Base-by-base conservation (phyloP, 2,888 invertebrate species). In the Seira ritae region DNA sequence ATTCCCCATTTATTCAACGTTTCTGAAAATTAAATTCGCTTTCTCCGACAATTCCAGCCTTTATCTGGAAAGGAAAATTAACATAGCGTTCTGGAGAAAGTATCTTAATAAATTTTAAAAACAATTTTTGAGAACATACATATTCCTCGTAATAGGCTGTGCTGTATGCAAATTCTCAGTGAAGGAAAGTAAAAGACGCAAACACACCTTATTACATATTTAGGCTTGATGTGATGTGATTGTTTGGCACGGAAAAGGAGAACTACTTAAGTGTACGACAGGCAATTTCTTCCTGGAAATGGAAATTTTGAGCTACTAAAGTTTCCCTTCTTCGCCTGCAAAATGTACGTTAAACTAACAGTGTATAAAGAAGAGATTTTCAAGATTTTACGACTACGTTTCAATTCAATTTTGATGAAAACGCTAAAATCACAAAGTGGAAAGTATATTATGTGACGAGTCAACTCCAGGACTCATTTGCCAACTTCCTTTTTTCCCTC, bases 361-460 rank as follows among this genome's bases (percentile, higher is more conserved):
- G n/a, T n/a, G n/a, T 31, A 31, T 31, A 8, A 2, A 31, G 8
- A 31, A 31, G 31, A 66, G 15, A 66, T 66, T 37, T 69, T 20
- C 69, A 60, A 10, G 22, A 22, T 24, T 66, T 55, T 31, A 31
- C 31, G 31, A 31, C 72, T 73, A 62, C 17, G 23, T 73, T 19
- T 62, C 72, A 62, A 78, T 78, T 78, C 65, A 70, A 70, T 70
- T 70, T 68, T 78, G 70, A 73, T 37, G 72, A 62, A 73, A 73
- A 60, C n/a, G 19, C n/a, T 73, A 62, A 73, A 73, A 73, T 73
- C 72, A 73, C 37, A 24, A 17, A 10, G 72, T 62, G 60, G 72
- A 73, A 71, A 71, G 55, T 71, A 55, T 71, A 71, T 71, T 71
- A 70, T 70, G 68, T 76, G 76, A 65, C n/a, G 42, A 42, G 24